A percentile compares a stretch with the other conserved stretches of the same genome.
Evolutionary conservation across 2,888 invertebrate genomes (phyloP).

Genomic region (Tiliacea citrago): DNA sequence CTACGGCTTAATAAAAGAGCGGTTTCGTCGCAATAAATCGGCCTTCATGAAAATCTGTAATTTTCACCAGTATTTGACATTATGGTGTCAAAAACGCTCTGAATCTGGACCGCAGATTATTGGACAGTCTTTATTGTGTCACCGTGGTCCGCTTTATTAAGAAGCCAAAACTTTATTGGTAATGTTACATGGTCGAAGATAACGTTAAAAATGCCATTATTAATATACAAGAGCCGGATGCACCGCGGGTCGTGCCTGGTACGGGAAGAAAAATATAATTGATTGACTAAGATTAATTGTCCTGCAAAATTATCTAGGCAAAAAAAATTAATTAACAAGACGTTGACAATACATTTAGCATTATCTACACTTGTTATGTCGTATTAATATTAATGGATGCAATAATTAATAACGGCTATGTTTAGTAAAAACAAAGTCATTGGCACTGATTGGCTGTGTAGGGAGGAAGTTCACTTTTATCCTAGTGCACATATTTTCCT

Average conservation of each 20-base stretch:
- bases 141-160: no score
- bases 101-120: no score
- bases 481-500: slow-evolving; percentile 1
- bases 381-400: slow-evolving; percentile 49
- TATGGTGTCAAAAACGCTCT: no score
- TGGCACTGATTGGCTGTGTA: background rate
- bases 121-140: no score
- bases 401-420: slow-evolving; percentile 38
- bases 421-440: slow-evolving; percentile 41
- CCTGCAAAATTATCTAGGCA: slow-evolving; percentile 54
- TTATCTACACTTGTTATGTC: slow-evolving; percentile 45
- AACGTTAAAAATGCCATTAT: slow-evolving; percentile 7
- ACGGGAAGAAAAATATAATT: slow-evolving; percentile 32
- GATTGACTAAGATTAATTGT: slow-evolving; percentile 33
- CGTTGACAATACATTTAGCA: slow-evolving; percentile 48
- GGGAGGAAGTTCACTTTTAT: slow-evolving; percentile 15
- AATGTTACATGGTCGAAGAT: slow-evolving; percentile 4
- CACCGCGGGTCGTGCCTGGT: slow-evolving; percentile 42
- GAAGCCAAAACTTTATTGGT: no score
- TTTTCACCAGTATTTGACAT: no score
- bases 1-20: no score
- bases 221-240: slow-evolving; percentile 13
- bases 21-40: no score
- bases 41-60: no score
- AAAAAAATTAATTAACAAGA: slow-evolving; percentile 57